Base-by-base conservation (phyloP, 2,113 vertebrate genomes). In the Ochotona princeps region DNA sequence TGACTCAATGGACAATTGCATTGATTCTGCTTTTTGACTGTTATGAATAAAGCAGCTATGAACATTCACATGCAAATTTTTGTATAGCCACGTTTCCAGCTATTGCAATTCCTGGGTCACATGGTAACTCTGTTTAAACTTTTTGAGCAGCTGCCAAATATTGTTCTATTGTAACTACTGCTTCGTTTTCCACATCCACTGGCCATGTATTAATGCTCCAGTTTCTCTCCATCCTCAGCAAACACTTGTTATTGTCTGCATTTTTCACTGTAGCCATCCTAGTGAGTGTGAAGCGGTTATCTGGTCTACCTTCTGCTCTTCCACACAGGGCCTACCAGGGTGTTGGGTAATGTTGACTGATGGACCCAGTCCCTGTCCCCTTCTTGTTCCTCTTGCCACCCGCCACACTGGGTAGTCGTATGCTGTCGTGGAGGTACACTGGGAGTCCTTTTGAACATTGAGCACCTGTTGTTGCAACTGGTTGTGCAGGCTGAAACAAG, bases 141-240 rank as follows among this genome's bases (percentile, higher is more conserved):
- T 57, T 94, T 75, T 88, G 67, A 85, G 61, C 47, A 86, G 79
- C 57, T 89, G 1, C 28, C 51, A 79, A 84, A 54, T 30, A 60
- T 5, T 83, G 88, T 93, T 74, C 57, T 6, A 26, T 26, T 83
- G 28, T 86, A 30, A 14, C 30, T 30, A 15, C 38, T 44, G 38
- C 15, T 49, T 30, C 4, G 4, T 81, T 84, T 63, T 28, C 28
- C 12, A 47, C 25, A 65, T 47, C 13, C 8, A 30, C 10, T 1
- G 30, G 23, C 30, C 49, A 25, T 30, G 15, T 32, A 8, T 49
- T 38, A 81, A 21, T 76, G 14, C 73, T 81, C 20, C 32, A 26
- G 2, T 18, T 90, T 76, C 20, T 54, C 20, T 13, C 17, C 3
- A 14, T 47, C 38, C 5, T 86, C 2, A 44, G 5, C 54, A 51